Percentiles rank a stretch among this genome's conserved stretches.
Conservation (phyloP, 53 echinoderm and acorn worm species). For the Mesocentrotus franciscanus region DNA sequence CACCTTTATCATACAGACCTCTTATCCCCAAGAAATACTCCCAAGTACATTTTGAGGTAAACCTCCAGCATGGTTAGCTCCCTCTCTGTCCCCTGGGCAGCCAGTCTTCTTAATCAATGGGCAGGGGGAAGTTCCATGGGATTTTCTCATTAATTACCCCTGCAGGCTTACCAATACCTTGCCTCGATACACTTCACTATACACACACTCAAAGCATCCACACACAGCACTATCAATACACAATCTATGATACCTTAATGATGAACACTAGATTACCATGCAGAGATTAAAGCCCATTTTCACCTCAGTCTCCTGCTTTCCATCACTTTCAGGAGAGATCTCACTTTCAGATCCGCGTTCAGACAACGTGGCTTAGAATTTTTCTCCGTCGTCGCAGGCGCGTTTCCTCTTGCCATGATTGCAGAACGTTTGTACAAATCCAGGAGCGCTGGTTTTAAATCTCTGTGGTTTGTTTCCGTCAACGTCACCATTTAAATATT, state of each 20-base stretch:
- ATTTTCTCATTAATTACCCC: slow-evolving; percentile 36
- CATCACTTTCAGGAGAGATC: neutral
- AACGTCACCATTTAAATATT: neutral
- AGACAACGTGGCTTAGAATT: neutral
- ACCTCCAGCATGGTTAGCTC: neutral
- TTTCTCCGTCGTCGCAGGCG: neutral
- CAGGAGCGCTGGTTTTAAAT: neutral
- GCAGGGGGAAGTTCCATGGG: neutral
- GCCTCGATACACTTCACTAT: neutral
- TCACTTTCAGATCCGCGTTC: neutral
- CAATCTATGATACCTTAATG: neutral
- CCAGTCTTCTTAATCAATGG: slow-evolving; percentile 2
- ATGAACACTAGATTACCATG: neutral
- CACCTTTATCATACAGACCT: too few species aligned
- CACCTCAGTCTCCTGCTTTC: neutral
- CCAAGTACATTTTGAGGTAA: neutral
- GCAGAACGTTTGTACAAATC: neutral
- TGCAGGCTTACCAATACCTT: neutral
- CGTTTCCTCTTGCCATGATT: neutral
- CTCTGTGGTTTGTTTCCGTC: neutral
- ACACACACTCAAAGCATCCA: neutral
- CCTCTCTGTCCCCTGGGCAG: neutral
- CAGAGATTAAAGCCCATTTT: slow-evolving; percentile 17
- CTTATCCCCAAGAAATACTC: neutral
- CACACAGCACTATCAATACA: neutral